Base-by-base conservation (phyloP, 92 coral and sea anemone genomes). In the Heliopora coerulea region DNA sequence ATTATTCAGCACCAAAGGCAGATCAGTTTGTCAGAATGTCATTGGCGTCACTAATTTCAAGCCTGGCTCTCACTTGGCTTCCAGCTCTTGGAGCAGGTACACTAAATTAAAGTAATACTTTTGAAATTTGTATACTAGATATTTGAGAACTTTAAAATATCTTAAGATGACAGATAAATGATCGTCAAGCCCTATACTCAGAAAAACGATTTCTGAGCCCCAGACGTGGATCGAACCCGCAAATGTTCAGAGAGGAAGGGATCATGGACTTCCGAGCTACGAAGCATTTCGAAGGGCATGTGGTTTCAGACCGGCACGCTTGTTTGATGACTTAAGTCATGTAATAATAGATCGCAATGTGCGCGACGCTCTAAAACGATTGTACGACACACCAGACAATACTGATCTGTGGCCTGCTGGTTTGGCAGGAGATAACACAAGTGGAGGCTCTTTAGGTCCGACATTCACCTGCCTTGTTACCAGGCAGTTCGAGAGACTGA, bases 231-330 rank as follows among this genome's bases (percentile, higher is more conserved):
- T n/a, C n/a, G n/a, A n/a, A n/a, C n/a, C n/a, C n/a, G n/a, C n/a
- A n/a, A 65, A 65, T 17, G 41, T 40, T 26, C 72, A 65, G 28
- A 42, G 72, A 37, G 52, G 54, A 2, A 39, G 72, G 21, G 72
- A 65, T 19, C 72, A 65, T 29, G 72, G 72, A 1, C 17, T 65
- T 14, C 54, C 11, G 15, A 56, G 54, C 26, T 65, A 65, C 63
- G 69, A 75, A 79, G 56, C 52, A 2, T 85, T 12, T 54, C 39
- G 89, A 68, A 58, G 75, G 15, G 14, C 44, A 39, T 80, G 65
- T 26, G 52, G 61, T 0, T 65, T 76, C n/a, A 29, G n/a, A 32
- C 15, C 33, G 20, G 83, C 83, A 5, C 59, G 13, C 4, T 35
- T 23, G 3, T 59, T 78, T 17, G 15, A 8, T 5, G 25, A 24